These are phyloP conservation scores for Liasis olivaceus DNA, from an alignment of 2,797 vertebrate genomes.

Conservation along the genomic window DNA sequence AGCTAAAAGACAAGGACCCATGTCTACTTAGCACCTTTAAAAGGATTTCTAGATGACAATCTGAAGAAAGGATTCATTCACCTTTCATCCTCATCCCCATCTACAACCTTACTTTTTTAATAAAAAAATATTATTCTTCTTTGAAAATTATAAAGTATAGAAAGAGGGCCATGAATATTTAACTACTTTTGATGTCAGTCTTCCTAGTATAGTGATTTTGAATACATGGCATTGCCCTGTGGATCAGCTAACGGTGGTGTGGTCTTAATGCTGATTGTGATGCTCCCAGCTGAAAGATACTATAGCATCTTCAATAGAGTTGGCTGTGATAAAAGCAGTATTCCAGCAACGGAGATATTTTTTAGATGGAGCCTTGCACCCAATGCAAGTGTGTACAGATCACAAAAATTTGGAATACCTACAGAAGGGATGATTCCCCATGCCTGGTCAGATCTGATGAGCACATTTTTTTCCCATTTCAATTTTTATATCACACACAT, in stretches of 20 bases:
- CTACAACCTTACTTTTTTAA: neutral
- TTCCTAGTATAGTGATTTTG: neutral
- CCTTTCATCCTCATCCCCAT: neutral
- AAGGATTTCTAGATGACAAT: neutral
- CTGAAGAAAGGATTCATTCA: neutral
- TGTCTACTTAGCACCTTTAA: neutral
- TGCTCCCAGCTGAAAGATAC: neutral
- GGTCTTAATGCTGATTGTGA: neutral
- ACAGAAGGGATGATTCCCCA: neutral
- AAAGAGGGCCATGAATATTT: neutral
- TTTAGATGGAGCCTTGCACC: no score
- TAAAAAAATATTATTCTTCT: neutral
- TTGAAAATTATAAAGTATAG: neutral
- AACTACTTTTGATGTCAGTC: neutral
- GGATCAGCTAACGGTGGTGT: neutral
- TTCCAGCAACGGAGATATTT: neutral
- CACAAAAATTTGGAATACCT: neutral
- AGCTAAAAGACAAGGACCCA: neutral
- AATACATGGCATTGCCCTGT: neutral
- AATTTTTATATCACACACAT: neutral
- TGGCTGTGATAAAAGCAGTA: neutral
- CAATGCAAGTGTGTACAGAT: no score
- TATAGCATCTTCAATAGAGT: neutral
- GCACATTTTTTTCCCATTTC: neutral
- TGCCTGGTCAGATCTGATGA: neutral